Conservation (phyloP, 1,140 invertebrate genomes). For the Drosophila arawakana region DNA sequence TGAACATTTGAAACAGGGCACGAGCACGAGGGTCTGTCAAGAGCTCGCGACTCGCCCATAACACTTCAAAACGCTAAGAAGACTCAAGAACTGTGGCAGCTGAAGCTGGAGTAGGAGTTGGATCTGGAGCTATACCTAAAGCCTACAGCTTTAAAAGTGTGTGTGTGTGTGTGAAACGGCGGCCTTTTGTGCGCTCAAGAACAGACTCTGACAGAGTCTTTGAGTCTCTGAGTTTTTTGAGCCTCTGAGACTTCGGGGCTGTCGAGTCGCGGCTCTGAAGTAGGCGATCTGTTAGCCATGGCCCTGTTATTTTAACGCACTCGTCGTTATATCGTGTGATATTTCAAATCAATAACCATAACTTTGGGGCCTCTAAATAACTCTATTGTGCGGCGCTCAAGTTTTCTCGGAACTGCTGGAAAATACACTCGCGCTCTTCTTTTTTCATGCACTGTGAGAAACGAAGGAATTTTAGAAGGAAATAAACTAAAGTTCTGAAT, state of each 20-base stretch:
- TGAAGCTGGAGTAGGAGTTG: conserved; percentile 11
- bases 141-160: conserved; percentile 19
- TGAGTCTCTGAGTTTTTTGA: not conserved
- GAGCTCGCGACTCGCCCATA: conserved; percentile 62
- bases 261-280: conserved; percentile 26
- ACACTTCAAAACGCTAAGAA: conserved; percentile 48
- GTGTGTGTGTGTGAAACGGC: conserved; percentile 20
- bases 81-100: conserved; percentile 21
- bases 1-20: conserved; percentile 79
- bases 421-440: conserved; percentile 24
- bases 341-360: conserved; percentile 80
- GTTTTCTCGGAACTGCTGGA: conserved; percentile 73
- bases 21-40: conserved; percentile 78
- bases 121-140: conserved; percentile 15
- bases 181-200: conserved; percentile 55
- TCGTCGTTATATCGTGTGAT: conserved; percentile 62
- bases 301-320: conserved; percentile 74
- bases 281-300: conserved; percentile 50
- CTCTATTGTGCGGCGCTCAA: conserved; percentile 75
- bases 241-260: not conserved
- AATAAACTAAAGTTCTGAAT: no score
- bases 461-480: no score
- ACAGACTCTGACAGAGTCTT: conserved; percentile 43
- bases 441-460: not conserved
- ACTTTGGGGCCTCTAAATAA: conserved; percentile 70